Percentiles rank a stretch among this genome's conserved stretches.
Conservation (phyloP, 1,140 invertebrate genomes). For the Drosophila kepulauana region DNA sequence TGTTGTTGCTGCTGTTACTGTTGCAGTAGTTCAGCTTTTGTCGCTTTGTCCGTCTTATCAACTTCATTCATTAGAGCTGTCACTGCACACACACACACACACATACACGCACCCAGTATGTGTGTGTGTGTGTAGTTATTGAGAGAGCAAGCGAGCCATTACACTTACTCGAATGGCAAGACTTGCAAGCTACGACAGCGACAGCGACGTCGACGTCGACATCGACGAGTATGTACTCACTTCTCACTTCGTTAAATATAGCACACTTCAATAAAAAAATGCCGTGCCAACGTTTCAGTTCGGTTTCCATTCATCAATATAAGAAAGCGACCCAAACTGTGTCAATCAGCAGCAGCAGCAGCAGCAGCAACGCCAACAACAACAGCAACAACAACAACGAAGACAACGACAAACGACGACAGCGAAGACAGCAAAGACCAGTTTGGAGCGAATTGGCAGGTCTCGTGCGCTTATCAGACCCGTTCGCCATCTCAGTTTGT, state of each 20-base stretch:
- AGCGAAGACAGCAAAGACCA: constrained; percentile 28
- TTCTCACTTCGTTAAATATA: constrained; percentile 69
- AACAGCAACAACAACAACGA: neutral
- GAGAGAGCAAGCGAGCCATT: constrained; percentile 39
- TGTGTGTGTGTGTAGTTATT: constrained; percentile 20
- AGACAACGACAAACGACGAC: constrained; percentile 3
- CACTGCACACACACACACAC: constrained; percentile 29
- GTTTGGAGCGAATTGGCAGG: constrained; percentile 73
- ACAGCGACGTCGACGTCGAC: neutral
- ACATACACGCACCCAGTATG: neutral
- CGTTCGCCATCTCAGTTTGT: constrained; percentile 52
- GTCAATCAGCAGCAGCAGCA: constrained; percentile 45
- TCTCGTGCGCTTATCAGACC: constrained; percentile 68
- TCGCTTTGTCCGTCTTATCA: constrained; percentile 56
- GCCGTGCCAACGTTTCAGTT: constrained; percentile 58
- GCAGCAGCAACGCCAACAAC: neutral
- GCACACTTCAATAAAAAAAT: constrained; percentile 77
- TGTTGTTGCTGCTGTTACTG: neutral
- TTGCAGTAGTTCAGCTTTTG: constrained; percentile 28
- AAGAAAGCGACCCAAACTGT: constrained; percentile 56
- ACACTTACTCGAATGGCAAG: constrained; percentile 67
- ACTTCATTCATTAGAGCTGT: constrained; percentile 78
- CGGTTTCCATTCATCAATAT: constrained; percentile 68
- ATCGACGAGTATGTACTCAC: constrained; percentile 3
- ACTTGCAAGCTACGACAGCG: constrained; percentile 57